Percentiles rank a stretch among this genome's conserved stretches.
Conservation (phyloP, 2,113 vertebrate genomes). For the Empidonax alnorum region DNA sequence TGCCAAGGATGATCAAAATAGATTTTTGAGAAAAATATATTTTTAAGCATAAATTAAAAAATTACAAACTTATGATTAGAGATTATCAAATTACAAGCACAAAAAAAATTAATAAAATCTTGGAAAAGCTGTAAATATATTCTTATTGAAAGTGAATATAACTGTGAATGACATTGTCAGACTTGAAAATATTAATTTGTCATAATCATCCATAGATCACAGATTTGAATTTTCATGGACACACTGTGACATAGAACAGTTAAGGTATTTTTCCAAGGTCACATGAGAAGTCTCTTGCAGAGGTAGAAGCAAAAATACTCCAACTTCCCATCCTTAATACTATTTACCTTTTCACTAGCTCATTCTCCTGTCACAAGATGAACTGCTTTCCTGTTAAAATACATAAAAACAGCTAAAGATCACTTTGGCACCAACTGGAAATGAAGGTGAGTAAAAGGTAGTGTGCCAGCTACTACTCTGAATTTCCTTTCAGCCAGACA, state of each 20-base stretch:
- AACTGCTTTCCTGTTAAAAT: neutral
- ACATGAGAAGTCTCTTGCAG: neutral
- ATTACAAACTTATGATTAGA: neutral
- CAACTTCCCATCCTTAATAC: rapidly evolving
- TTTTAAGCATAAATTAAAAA: neutral
- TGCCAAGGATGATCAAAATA: neutral
- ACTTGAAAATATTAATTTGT: neutral
- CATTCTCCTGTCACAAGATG: neutral
- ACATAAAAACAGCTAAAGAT: neutral
- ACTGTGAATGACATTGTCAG: neutral
- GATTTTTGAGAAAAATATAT: neutral
- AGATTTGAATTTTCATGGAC: neutral
- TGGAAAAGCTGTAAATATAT: neutral
- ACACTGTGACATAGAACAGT: neutral
- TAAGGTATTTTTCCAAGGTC: neutral
- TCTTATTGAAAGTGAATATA: neutral
- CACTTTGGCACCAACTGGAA: neutral
- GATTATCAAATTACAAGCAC: neutral
- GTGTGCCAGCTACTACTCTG: neutral
- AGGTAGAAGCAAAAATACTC: neutral
- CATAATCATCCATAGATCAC: neutral
- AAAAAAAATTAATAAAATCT: rapidly evolving
- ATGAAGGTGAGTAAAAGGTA: neutral
- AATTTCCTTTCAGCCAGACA: slow-evolving; percentile 33
- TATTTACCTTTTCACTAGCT: neutral